Evolutionary conservation across 2,888 invertebrate genomes (phyloP).

Genomic region (Endomychus coccineus): DNA sequence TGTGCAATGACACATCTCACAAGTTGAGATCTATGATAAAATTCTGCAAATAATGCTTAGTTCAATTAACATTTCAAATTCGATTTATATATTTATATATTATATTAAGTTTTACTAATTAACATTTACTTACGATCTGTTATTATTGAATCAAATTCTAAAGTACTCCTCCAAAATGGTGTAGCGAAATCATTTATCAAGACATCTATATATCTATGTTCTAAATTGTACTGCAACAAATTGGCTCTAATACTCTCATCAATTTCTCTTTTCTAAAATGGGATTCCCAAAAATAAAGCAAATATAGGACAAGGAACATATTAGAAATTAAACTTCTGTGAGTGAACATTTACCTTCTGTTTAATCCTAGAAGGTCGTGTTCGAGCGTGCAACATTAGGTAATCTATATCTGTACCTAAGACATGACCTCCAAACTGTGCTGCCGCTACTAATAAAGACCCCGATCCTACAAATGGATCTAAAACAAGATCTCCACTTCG

Average conservation of each 20-base stretch:
- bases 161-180: constrained; percentile 63
- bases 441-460: constrained; percentile 78
- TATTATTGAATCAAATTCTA: constrained; percentile 83
- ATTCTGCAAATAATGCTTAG: no score
- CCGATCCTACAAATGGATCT: constrained; percentile 90
- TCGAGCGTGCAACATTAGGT: constrained; percentile 83
- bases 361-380: constrained; percentile 72
- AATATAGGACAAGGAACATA: neutral
- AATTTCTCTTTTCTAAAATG: constrained; percentile 53
- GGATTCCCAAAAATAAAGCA: constrained; percentile 1
- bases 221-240: constrained; percentile 78
- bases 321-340: neutral
- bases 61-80: no score
- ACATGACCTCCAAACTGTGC: constrained; percentile 84
- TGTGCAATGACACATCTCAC: no score
- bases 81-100: no score
- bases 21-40: no score
- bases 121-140: constrained; percentile 95
- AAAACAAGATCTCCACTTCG: constrained; percentile 65
- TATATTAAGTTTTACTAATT: no score
- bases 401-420: constrained; percentile 90
- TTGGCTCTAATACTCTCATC: constrained; percentile 87
- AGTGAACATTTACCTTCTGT: constrained; percentile 54
- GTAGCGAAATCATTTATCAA: constrained; percentile 87
- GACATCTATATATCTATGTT: constrained; percentile 73